Evolutionary conservation across 2,888 invertebrate genomes (phyloP).

Genomic region (Embidobia sp.): DNA sequence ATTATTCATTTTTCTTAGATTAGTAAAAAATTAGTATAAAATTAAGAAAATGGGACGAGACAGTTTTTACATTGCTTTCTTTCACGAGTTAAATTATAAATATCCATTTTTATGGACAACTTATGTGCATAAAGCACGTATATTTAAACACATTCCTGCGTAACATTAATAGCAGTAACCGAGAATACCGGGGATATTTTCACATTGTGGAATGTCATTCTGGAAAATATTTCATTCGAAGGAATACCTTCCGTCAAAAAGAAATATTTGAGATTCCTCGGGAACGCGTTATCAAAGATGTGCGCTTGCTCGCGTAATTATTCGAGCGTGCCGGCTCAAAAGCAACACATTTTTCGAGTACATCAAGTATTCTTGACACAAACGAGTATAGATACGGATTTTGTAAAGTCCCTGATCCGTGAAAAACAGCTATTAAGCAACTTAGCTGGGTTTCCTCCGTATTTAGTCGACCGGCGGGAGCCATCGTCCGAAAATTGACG

Average conservation of each 20-base stretch:
- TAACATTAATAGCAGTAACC: not conserved
- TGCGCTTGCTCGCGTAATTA: slow-evolving; percentile 43
- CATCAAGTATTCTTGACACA: slow-evolving; percentile 71
- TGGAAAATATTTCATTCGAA: not conserved
- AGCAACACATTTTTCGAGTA: slow-evolving; percentile 67
- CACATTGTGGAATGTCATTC: not conserved
- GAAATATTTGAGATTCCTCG: slow-evolving; percentile 14
- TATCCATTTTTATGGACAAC: no score
- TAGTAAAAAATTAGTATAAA: no score
- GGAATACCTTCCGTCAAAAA: slow-evolving; percentile 4
- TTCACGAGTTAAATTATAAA: no score
- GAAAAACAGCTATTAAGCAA: slow-evolving; percentile 76
- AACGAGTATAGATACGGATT: slow-evolving; percentile 67
- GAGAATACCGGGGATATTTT: not conserved
- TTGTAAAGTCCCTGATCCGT: slow-evolving; percentile 75
- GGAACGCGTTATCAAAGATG: slow-evolving; percentile 14
- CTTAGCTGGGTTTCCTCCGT: slow-evolving; percentile 34
- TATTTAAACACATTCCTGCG: no score
- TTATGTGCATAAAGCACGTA: no score
- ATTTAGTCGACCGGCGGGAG: no score
- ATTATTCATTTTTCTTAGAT: no score
- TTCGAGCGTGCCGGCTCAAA: slow-evolving; percentile 60
- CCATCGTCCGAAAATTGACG: no score
- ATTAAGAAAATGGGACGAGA: no score
- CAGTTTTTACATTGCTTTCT: no score